Percentiles rank a stretch among this genome's conserved stretches.
Evolutionary conservation across 2,888 invertebrate species (phyloP).

Genomic region (Conops quadrifasciatus): DNA sequence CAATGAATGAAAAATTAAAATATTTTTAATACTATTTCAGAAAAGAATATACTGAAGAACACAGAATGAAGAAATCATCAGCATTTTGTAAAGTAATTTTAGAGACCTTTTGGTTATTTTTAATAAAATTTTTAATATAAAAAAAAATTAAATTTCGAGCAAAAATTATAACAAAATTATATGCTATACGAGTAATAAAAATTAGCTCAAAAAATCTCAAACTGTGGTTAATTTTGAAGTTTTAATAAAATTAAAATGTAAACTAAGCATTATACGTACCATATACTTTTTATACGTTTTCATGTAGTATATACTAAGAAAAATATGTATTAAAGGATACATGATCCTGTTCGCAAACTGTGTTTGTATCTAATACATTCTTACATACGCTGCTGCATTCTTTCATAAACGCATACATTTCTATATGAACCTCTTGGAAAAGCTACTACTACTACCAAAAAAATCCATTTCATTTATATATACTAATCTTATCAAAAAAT

Average conservation of each 20-base stretch:
- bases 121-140: not conserved
- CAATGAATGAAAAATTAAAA: too few relatives aligned
- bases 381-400: not conserved
- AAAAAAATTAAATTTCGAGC: not conserved
- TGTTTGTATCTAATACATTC: constrained; percentile 17
- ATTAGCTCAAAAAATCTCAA: constrained; percentile 29
- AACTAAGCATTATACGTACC: constrained; percentile 29
- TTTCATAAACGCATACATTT: not conserved
- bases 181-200: not conserved
- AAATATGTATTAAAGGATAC: constrained; percentile 6
- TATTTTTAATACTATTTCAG: too few relatives aligned
- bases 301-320: constrained; percentile 30
- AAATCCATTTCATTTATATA: too few relatives aligned
- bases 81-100: too few relatives aligned
- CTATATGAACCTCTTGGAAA: not conserved
- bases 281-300: constrained; percentile 37
- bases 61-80: too few relatives aligned
- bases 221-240: constrained; percentile 57
- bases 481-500: too few relatives aligned
- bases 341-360: not conserved
- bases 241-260: constrained; percentile 40
- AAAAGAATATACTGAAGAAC: too few relatives aligned
- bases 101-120: too few relatives aligned
- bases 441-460: too few relatives aligned
- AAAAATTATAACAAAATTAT: constrained; percentile 28